phyloP scores from a whole-genome alignment of 2,113 vertebrate genomes.

The Epinephelus fuscoguttatus region DNA sequence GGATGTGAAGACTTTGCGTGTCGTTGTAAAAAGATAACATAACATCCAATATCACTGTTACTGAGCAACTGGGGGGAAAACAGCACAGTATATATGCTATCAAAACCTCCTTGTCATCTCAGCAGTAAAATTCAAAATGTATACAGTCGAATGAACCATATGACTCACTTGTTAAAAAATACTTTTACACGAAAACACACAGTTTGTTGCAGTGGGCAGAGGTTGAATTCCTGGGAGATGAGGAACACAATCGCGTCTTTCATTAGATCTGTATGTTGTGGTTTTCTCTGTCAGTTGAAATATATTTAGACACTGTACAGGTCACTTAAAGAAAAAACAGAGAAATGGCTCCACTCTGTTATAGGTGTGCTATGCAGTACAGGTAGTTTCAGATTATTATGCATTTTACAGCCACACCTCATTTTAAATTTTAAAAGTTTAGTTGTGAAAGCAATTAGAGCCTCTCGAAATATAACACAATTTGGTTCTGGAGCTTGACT shows the following conservation, averaged over 20 bases:
- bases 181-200: neutral
- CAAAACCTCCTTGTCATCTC: neutral
- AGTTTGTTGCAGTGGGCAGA: slow-evolving; percentile 33
- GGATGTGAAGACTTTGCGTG: neutral
- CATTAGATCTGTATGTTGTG: slow-evolving; percentile 49
- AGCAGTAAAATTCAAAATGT: neutral
- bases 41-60: neutral
- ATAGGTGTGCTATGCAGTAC: neutral
- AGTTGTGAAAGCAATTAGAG: neutral
- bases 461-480: neutral
- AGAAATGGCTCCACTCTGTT: neutral
- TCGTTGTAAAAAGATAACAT: neutral
- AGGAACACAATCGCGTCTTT: slow-evolving; percentile 62
- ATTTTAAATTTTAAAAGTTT: neutral
- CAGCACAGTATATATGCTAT: neutral
- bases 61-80: neutral
- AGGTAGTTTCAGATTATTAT: neutral
- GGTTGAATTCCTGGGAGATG: slow-evolving; percentile 55
- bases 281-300: slow-evolving; percentile 37
- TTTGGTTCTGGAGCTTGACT: neutral
- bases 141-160: neutral
- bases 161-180: slow-evolving; percentile 9
- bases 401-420: neutral
- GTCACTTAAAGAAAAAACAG: slow-evolving; percentile 10
- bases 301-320: slow-evolving; percentile 33